These are phyloP conservation scores for Anarrhichthys ocellatus DNA, from an alignment of 2,113 vertebrate genomes.

Conservation along the genomic window DNA sequence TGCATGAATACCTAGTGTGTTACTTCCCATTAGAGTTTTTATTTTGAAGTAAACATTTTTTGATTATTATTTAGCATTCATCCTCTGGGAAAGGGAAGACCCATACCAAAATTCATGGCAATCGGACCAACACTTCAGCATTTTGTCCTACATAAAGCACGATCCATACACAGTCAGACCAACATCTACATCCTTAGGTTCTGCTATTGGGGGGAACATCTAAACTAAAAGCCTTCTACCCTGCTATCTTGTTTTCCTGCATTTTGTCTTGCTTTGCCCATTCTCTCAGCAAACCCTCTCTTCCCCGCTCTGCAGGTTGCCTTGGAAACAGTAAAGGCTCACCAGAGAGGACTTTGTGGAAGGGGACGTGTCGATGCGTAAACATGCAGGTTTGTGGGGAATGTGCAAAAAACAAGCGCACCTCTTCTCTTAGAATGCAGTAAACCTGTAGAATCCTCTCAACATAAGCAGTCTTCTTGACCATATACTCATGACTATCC, in stretches of 20 bases:
- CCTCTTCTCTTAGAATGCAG: conserved; percentile 23
- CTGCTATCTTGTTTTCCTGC: conserved; percentile 27
- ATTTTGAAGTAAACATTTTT: not conserved
- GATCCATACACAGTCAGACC: not conserved
- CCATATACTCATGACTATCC: not conserved
- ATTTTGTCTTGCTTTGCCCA: conserved; percentile 53
- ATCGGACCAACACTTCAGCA: not conserved
- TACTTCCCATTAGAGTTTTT: not conserved
- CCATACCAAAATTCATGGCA: not conserved
- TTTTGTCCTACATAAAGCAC: not conserved
- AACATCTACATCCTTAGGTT: not conserved
- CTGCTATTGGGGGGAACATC: not conserved
- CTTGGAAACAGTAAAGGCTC: conserved; percentile 82
- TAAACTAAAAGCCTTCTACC: conserved; percentile 6
- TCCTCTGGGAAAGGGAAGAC: not conserved
- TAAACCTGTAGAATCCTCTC: not conserved
- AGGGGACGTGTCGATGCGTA: conserved; percentile 57
- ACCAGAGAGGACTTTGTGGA: conserved; percentile 66
- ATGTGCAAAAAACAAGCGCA: conserved; percentile 18
- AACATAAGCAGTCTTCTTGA: not conserved
- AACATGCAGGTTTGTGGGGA: conserved; percentile 50
- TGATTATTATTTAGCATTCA: not conserved
- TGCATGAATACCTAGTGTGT: not conserved
- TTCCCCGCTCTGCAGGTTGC: conserved; percentile 75
- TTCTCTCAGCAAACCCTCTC: conserved; percentile 47